These are phyloP conservation scores for Melanotaenia boesemani DNA, from an alignment of 2,797 vertebrate species.

Conservation along the genomic window DNA sequence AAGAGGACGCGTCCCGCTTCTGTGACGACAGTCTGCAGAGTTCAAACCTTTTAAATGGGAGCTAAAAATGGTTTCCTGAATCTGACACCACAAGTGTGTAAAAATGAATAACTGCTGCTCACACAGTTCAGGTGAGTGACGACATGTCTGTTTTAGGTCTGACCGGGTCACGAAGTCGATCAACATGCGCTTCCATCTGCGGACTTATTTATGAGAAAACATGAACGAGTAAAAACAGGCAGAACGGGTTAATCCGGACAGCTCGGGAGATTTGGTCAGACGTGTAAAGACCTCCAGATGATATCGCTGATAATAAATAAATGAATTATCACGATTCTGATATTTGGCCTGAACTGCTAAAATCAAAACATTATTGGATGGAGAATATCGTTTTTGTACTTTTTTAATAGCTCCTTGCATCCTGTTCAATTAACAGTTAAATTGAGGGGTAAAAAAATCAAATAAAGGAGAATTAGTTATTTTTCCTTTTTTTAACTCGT, in stretches of 20 bases:
- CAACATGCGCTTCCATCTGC: not conserved
- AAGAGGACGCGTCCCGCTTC: not conserved
- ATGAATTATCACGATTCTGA: too few species aligned
- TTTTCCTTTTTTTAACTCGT: too few species aligned
- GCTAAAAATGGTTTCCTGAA: slow-evolving; percentile 61
- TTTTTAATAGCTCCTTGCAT: not conserved
- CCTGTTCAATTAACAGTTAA: too few species aligned
- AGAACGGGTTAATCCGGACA: not conserved
- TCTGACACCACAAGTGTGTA: slow-evolving; percentile 30
- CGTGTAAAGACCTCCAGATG: too few species aligned
- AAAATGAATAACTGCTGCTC: slow-evolving; percentile 24
- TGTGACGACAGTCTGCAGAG: not conserved
- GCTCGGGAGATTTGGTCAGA: not conserved
- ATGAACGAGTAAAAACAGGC: not conserved
- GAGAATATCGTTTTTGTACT: too few species aligned
- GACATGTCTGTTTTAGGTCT: slow-evolving; percentile 26
- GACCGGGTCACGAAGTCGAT: not conserved
- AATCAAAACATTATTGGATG: too few species aligned
- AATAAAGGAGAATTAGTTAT: too few species aligned
- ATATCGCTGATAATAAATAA: too few species aligned
- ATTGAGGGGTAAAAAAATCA: too few species aligned
- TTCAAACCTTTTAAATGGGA: slow-evolving; percentile 35
- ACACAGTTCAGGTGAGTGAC: slow-evolving; percentile 8
- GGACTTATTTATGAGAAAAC: not conserved
- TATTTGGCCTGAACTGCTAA: too few species aligned